Evolutionary conservation across 1,140 invertebrate species (phyloP).

Genomic region (Whitmania pigra): DNA sequence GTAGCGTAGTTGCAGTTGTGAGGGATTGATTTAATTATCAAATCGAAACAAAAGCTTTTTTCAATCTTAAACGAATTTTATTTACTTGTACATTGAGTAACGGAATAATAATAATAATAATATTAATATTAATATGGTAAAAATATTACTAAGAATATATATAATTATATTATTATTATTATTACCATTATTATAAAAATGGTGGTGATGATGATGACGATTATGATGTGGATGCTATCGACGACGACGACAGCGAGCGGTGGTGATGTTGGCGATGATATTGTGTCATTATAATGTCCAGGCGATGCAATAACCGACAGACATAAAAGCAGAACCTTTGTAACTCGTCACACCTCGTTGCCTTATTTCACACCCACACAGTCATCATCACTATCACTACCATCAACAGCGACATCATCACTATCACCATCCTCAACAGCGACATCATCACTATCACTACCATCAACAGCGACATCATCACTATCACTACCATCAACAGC

Average conservation of each 20-base stretch:
- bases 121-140: too few species aligned
- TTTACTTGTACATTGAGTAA: too few species aligned
- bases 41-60: too few species aligned
- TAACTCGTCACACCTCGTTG: not conserved
- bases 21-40: too few species aligned
- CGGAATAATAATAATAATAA: too few species aligned
- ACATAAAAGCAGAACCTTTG: not conserved
- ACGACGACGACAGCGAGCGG: not conserved
- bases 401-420: not conserved
- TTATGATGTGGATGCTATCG: too few species aligned
- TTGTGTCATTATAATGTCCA: not conserved
- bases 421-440: not conserved
- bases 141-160: too few species aligned
- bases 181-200: not conserved
- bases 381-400: not conserved
- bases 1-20: too few species aligned
- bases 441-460: not conserved
- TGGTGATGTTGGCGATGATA: not conserved
- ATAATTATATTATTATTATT: too few species aligned
- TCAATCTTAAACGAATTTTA: too few species aligned
- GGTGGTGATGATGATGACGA: slow-evolving; percentile 6
- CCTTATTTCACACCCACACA: not conserved
- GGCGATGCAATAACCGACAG: not conserved
- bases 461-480: not conserved
- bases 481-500: not conserved